Base-by-base conservation (phyloP, 2,113 vertebrate species). In the Sinocyclocheilus anophthalmus region DNA sequence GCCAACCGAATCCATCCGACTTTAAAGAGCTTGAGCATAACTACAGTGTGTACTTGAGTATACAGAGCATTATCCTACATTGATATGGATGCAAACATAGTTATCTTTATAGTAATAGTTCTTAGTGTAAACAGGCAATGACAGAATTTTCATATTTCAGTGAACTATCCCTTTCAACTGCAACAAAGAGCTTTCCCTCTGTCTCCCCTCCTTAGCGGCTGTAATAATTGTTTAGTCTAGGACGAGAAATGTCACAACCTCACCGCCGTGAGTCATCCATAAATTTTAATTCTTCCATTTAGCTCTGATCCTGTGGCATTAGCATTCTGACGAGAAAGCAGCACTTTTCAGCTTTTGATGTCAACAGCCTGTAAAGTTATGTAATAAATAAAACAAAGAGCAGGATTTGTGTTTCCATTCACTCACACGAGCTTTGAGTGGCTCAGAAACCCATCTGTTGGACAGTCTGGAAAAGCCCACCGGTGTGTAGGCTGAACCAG, bases 151-250 rank as follows among this genome's bases (percentile, higher is more conserved):
- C 89, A 88, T 85, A 24, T 80, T 88, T 81, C 85, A 83, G 85
- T 84, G n/a, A 81, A 18, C 24, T 10, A 12, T 73, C 3, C 67
- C 30, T 39, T 57, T 73, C 20, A 80, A 67, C 42, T 10, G 4
- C 24, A 55, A 14, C 91, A 90, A 93, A 93, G 91, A 83, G 84
- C 22, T 75, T 42, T 72, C 10, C 57, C 26, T 33, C 26, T 55
- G 6, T 65, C 42, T 53, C 72, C 82, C 91, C 63, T 92, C 92
- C 91, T 92, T 93, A 91, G 91, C 90, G 88, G 89, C 91, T 92
- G 89, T 84, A 89, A 59, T 86, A 85, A 92, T 92, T 94, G 94
- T 95, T 95, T 94, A 94, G 93, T 95, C 92, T 94, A 88, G 90
- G 87, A 72, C 72, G 90, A 91, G 84, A 87, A 90, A 88, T 89